These are phyloP conservation scores for Spodoptera littoralis DNA, from an alignment of 2,888 invertebrate genomes.

Conservation along the genomic window DNA sequence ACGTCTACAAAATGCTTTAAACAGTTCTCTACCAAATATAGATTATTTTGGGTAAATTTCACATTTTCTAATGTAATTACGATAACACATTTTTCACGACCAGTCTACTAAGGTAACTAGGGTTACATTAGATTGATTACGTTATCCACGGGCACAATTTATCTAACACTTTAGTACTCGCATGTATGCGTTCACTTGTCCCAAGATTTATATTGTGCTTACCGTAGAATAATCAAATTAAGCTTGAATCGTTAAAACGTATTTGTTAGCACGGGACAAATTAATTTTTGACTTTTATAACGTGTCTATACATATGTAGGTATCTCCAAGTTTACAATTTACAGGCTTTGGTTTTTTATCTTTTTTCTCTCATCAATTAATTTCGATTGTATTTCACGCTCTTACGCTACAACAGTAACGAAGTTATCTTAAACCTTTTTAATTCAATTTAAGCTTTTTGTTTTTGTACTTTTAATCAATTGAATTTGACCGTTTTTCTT, in stretches of 20 bases:
- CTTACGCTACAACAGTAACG: background rate
- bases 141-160: too few species aligned
- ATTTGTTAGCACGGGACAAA: constrained; percentile 70
- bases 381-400: constrained; percentile 15
- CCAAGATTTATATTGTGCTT: constrained; percentile 61
- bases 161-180: constrained; percentile 37
- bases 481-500: background rate
- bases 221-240: constrained; percentile 71
- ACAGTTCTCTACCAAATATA: too few species aligned
- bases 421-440: constrained; percentile 22
- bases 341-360: constrained; percentile 27
- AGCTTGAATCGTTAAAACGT: constrained; percentile 60
- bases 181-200: constrained; percentile 46
- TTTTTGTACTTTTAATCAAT: constrained; percentile 7
- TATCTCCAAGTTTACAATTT: constrained; percentile 38
- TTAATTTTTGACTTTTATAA: constrained; percentile 63
- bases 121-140: background rate
- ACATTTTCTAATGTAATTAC: too few species aligned
- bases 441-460: constrained; percentile 2
- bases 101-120: too few species aligned
- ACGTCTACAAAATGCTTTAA: too few species aligned
- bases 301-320: constrained; percentile 28
- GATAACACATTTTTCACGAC: too few species aligned
- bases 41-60: too few species aligned
- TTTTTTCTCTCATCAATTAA: constrained; percentile 32